These are phyloP conservation scores for Embiotoca jacksoni DNA, from an alignment of 2,113 vertebrate species.

Conservation along the genomic window DNA sequence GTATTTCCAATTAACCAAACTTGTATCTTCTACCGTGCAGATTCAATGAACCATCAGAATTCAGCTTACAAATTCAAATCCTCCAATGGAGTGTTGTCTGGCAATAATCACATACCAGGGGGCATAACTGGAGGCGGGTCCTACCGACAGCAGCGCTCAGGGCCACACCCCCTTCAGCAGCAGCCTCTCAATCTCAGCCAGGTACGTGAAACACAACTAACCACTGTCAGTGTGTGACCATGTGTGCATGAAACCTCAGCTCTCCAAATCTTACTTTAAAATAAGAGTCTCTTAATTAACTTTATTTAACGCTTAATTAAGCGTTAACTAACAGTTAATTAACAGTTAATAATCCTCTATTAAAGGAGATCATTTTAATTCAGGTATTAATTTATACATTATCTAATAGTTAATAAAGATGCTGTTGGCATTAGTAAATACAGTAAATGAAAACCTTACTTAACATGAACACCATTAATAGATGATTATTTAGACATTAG, in stretches of 20 bases:
- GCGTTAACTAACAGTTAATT: too few species aligned
- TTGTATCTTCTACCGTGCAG: constrained; percentile 70
- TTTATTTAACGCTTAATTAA: too few species aligned
- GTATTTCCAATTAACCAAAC: not conserved
- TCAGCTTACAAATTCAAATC: constrained; percentile 94
- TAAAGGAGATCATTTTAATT: too few species aligned
- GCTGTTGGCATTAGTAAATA: too few species aligned
- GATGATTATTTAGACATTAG: too few species aligned
- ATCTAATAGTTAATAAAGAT: too few species aligned
- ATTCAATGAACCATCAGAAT: constrained; percentile 91
- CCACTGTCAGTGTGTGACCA: not conserved
- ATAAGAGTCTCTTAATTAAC: too few species aligned
- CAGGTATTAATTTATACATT: too few species aligned
- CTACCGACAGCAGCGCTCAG: constrained; percentile 94
- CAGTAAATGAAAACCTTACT: too few species aligned
- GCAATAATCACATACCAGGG: constrained; percentile 91
- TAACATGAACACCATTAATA: too few species aligned
- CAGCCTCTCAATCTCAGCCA: constrained; percentile 99
- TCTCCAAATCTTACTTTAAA: not conserved
- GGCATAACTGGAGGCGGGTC: constrained; percentile 86
- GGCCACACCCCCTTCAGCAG: constrained; percentile 94
- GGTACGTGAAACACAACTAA: constrained; percentile 78
- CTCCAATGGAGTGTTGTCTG: constrained; percentile 90
- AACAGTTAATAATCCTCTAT: too few species aligned
- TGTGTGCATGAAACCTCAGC: not conserved